Percentiles rank a stretch among this genome's conserved stretches.
Evolutionary conservation across 2,113 vertebrate species (phyloP).

Genomic region (Ivindomyrus marchei): DNA sequence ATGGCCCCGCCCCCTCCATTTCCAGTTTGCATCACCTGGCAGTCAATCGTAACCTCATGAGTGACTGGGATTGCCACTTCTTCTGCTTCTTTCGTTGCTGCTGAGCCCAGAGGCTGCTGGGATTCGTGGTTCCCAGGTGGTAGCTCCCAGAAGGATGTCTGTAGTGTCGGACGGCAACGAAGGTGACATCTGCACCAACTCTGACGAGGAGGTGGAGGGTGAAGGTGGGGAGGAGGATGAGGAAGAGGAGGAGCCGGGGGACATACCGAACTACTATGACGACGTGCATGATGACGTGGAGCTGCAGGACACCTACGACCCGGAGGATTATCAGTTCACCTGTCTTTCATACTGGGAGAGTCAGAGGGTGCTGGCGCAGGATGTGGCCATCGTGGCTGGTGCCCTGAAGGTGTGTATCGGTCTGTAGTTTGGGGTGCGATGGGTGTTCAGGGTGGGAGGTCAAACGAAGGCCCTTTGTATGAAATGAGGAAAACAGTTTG

Average conservation of each 20-base stretch:
- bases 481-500: background rate
- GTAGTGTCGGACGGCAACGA: conserved; percentile 99
- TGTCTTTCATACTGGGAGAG: conserved; percentile 96
- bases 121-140: conserved; percentile 47
- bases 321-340: conserved; percentile 92
- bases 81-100: conserved; percentile 72
- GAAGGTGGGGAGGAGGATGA: conserved; percentile 66
- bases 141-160: conserved; percentile 65
- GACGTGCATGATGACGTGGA: conserved; percentile 91
- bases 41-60: conserved; percentile 54
- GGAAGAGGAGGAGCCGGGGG: conserved; percentile 69
- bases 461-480: background rate
- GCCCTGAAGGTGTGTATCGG: conserved; percentile 77
- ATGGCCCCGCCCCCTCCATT: background rate
- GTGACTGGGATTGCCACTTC: conserved; percentile 69
- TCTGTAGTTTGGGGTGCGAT: background rate
- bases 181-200: conserved; percentile 92
- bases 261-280: conserved; percentile 88
- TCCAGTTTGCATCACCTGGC: background rate
- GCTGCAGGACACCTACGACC: conserved; percentile 90
- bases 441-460: background rate
- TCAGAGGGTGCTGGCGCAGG: conserved; percentile 83
- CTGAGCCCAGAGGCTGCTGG: conserved; percentile 50
- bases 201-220: conserved; percentile 87
- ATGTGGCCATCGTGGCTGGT: conserved; percentile 84